Percentiles rank a stretch among this genome's conserved stretches.
These are phyloP conservation scores for Tetragonula carbonaria DNA, from an alignment of 2,888 invertebrate genomes.

Conservation along the genomic window DNA sequence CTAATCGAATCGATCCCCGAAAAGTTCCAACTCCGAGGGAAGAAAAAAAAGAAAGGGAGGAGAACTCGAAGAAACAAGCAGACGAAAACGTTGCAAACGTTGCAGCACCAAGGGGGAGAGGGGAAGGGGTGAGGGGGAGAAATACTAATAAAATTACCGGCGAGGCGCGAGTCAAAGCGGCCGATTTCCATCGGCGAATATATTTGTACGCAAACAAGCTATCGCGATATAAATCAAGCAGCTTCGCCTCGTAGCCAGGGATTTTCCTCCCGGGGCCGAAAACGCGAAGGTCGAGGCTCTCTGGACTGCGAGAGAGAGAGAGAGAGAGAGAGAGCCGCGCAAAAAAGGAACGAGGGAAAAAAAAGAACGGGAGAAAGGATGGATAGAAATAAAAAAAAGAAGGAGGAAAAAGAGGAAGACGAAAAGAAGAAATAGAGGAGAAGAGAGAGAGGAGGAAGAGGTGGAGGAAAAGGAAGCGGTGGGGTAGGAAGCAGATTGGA, in stretches of 20 bases:
- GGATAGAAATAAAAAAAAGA: not conserved
- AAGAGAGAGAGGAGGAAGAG: not conserved
- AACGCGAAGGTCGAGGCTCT: conserved; percentile 27
- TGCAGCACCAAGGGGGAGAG: not conserved
- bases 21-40: not conserved
- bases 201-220: conserved; percentile 40
- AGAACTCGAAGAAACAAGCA: not conserved
- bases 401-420: not conserved
- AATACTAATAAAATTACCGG: conserved; percentile 33
- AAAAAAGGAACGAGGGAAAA: too few relatives aligned
- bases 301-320: not conserved
- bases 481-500: conserved; percentile 37
- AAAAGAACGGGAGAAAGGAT: not conserved
- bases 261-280: conserved; percentile 22
- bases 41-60: too few relatives aligned
- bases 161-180: conserved; percentile 24
- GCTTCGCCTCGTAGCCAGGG: conserved; percentile 9
- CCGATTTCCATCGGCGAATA: conserved; percentile 46
- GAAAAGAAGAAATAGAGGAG: not conserved
- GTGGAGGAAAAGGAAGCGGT: not conserved
- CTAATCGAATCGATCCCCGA: not conserved
- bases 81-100: not conserved
- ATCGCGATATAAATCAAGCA: conserved; percentile 50
- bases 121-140: too few relatives aligned
- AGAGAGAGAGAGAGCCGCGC: not conserved